A percentile compares a stretch with the other conserved stretches of the same genome.
phyloP scores from a whole-genome alignment of 2,888 invertebrate genomes.

The Sminthurinus aureus region DNA sequence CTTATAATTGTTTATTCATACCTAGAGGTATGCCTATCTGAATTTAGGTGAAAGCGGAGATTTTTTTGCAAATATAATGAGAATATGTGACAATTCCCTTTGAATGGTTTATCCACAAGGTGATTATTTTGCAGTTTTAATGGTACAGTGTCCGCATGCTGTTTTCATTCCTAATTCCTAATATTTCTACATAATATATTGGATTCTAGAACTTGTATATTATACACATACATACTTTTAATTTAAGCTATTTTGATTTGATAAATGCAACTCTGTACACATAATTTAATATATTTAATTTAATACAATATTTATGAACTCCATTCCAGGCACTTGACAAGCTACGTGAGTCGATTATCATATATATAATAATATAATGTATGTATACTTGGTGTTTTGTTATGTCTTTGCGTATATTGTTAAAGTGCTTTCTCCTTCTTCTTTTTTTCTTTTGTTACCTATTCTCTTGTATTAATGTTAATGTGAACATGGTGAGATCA shows the following conservation, averaged over 20 bases:
- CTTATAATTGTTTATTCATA: no score
- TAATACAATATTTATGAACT: conserved; percentile 7
- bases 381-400: neutral
- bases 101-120: no score
- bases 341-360: conserved; percentile 21
- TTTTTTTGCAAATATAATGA: no score
- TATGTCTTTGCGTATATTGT: neutral
- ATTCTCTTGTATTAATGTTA: neutral
- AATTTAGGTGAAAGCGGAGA: no score
- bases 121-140: no score
- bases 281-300: neutral
- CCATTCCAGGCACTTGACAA: conserved; percentile 27
- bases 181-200: no score
- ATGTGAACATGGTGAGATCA: neutral
- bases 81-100: no score
- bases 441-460: neutral
- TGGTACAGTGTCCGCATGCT: no score
- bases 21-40: no score
- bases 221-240: neutral
- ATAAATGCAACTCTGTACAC: neutral
- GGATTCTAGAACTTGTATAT: neutral
- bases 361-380: neutral
- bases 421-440: neutral
- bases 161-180: no score
- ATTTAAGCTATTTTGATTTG: neutral